Evolutionary conservation across 2,797 vertebrate genomes (phyloP).

Genomic region (Manis pentadactyla): DNA sequence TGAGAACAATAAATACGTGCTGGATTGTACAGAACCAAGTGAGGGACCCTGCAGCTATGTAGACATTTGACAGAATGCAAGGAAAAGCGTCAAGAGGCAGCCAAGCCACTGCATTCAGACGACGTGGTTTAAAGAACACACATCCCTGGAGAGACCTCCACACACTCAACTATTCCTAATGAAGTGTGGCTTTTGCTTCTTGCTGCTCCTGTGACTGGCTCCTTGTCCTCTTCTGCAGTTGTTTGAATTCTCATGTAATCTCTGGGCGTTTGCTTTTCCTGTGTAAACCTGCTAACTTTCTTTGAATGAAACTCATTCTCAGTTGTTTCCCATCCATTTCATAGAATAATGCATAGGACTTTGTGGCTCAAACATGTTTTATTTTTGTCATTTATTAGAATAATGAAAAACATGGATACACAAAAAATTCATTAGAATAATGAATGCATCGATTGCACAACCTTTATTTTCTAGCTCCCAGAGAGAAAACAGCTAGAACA

Average conservation of each 20-base stretch:
- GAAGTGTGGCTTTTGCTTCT: not conserved
- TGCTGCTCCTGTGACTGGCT: not conserved
- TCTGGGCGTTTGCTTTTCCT: not conserved
- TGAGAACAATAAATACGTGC: not conserved
- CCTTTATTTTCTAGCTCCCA: constrained; percentile 78
- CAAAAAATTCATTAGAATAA: constrained; percentile 30
- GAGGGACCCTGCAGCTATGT: not conserved
- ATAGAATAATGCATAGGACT: not conserved
- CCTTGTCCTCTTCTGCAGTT: not conserved
- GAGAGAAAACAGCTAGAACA: constrained; percentile 47
- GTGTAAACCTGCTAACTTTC: not conserved
- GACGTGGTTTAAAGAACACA: not conserved
- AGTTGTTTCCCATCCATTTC: not conserved
- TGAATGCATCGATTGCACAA: constrained; percentile 58
- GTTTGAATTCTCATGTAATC: not conserved
- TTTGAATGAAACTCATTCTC: not conserved
- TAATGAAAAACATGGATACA: no score
- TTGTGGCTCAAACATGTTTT: not conserved
- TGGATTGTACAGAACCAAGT: not conserved
- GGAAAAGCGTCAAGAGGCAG: not conserved
- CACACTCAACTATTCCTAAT: not conserved
- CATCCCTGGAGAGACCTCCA: not conserved
- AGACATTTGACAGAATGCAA: not conserved
- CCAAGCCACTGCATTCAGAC: not conserved
- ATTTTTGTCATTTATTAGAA: no score